These are phyloP conservation scores for Coracias cyanogaster DNA, from an alignment of 2,797 vertebrate genomes.

Conservation along the genomic window DNA sequence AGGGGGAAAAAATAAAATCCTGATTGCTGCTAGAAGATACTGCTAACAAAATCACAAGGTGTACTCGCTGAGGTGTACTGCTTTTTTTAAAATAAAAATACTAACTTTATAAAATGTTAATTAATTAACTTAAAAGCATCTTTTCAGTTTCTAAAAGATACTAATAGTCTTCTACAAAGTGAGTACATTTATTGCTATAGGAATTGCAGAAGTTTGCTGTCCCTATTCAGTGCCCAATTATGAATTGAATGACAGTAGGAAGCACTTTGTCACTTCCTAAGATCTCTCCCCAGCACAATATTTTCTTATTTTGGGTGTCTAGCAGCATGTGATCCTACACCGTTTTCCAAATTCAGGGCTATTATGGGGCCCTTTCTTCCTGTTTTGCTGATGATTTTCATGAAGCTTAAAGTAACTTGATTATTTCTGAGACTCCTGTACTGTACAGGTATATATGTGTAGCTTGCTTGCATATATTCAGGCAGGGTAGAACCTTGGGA, in stretches of 20 bases:
- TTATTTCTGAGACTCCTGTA: not conserved
- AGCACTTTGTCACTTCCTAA: not conserved
- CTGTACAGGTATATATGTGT: accelerated
- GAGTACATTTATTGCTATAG: not conserved
- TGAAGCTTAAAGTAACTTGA: not conserved
- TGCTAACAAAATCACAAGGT: not conserved
- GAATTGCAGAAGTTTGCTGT: not conserved
- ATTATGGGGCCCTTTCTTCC: not conserved
- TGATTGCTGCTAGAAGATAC: not conserved
- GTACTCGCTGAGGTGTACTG: not conserved
- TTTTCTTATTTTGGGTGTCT: not conserved
- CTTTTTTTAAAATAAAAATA: too few species aligned
- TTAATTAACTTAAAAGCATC: not conserved
- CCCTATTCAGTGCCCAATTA: not conserved
- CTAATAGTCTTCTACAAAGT: not conserved
- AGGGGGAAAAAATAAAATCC: not conserved
- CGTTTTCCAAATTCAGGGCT: not conserved
- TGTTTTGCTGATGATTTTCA: not conserved
- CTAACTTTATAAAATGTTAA: not conserved
- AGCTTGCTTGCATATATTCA: not conserved
- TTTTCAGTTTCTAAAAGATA: not conserved
- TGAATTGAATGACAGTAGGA: not conserved
- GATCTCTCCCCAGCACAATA: not conserved
- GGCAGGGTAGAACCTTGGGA: not conserved
- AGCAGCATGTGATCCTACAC: not conserved